Base-by-base conservation (phyloP, 2,113 vertebrate genomes). In the Archilochus colubris region DNA sequence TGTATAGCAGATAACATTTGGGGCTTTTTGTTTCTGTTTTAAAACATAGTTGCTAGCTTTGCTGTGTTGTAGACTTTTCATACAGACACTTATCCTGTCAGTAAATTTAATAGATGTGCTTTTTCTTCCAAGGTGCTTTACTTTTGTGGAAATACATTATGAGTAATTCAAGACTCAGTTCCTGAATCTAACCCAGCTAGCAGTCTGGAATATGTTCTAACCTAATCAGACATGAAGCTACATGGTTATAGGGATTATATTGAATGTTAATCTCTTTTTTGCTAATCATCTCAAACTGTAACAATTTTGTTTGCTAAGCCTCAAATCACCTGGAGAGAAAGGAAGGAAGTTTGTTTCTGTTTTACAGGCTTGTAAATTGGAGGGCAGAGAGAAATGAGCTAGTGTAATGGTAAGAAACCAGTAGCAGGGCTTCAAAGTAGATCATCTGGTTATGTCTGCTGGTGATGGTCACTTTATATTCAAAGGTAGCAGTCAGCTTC, bases 1-100 rank as follows among this genome's bases (percentile, higher is more conserved):
- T 86, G 63, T 88, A 7, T 66, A 93, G 80, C 82, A 88, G 83
- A 75, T 86, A 80, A 54, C 86, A 82, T 75, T 76, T n/a, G 31
- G 48, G 57, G 48, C 73, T 83, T 75, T 89, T 90, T 92, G 57
- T 91, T 81, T 83, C 76, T 84, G 73, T 84, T 86, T 91, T 54
- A 81, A 74, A 90, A 92, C 54, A 38, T 55, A 44, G 59, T 48
- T 88, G 76, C 66, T 86, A 55, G 50, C 76, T 91, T 95, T 82
- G 64, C 74, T 79, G 80, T 44, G 30, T 53, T 55, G 43, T 75
- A 86, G 91, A 30, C 80, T 91, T 85, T 62, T 83, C 73, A 51
- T 64, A 13, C 61, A 82, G 94, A 78, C 86, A 50, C 1, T 3
- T 48, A 53, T 63, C 36, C 61, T 89, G 77, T 63, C 91, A 86